Evolutionary conservation across 2,797 vertebrate species (phyloP).

Genomic region (Hapalemur alaotrensis): DNA sequence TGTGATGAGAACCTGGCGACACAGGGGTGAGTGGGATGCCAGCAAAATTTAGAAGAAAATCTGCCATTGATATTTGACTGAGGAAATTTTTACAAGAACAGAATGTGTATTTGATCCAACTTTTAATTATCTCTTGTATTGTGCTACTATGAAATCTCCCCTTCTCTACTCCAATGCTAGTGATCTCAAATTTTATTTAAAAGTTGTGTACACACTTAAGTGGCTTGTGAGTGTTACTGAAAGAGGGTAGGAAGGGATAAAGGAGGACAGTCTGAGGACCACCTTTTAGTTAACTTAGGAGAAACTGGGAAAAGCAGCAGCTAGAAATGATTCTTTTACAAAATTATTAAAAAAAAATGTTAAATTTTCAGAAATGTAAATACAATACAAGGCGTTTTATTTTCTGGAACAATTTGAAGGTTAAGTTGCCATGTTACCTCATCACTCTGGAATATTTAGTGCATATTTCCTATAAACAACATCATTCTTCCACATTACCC

Average conservation of each 20-base stretch:
- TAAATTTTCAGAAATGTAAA: neutral
- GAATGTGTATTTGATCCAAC: neutral
- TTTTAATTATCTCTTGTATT: neutral
- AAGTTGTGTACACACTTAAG: accelerated
- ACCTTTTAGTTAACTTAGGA: neutral
- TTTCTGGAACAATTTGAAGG: neutral
- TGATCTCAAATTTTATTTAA: neutral
- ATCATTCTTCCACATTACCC: neutral
- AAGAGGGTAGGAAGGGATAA: neutral
- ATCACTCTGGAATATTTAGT: neutral
- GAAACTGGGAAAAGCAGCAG: neutral
- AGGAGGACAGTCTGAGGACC: neutral
- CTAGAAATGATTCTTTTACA: neutral
- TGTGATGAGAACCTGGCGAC: neutral
- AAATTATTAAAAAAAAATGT: neutral
- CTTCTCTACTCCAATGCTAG: neutral
- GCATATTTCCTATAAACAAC: neutral
- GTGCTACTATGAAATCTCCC: neutral
- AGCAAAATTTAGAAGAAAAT: neutral
- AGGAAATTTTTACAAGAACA: neutral
- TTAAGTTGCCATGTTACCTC: neutral
- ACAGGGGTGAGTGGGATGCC: neutral
- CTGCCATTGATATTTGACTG: neutral
- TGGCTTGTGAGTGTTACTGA: neutral
- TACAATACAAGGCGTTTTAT: neutral